Evolutionary conservation across 2,888 invertebrate species (phyloP), one percentile per base, ranked within the genome.

Genomic region (Agelastica alni): DNA sequence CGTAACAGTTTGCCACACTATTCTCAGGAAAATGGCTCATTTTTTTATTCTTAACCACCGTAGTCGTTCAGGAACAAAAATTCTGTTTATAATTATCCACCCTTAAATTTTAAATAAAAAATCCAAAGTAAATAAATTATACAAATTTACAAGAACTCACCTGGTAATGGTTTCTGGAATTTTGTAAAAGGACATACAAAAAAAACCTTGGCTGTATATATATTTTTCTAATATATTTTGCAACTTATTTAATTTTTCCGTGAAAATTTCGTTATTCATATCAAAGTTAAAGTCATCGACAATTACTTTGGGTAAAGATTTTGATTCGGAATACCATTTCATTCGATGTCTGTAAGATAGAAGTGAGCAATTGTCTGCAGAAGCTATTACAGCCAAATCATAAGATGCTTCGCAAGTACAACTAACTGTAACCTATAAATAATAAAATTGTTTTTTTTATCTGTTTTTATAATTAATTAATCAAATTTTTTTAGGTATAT

Each of bases 121-220:
- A 9, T 28, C 7, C 3, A 2, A 28, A 6, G 28, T 28, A 9
- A 3, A 28, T 4, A 28, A 10, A 10, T 4, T 12, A n/a, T 10
- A 31, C n/a, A n/a, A n/a, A n/a, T n/a, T n/a, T n/a, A n/a, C n/a
- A 22, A 7, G 2, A 18, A 37, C 10, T 2, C 10, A 37, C 31
- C 53, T 58, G 2, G 55, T 20, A 18, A 74, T 69, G 7, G 62
- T 67, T 10, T 69, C 64, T 0, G 75, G 76, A 44, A 76, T 71
- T 26, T 53, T 63, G 31, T 64, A 69, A 43, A 61, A 71, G 3
- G 56, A 49, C 4, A 55, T 65, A 16, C 56, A 59, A 39, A 61
- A 68, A 45, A 72, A 74, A 1, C 71, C 69, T 68, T 75, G 74
- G 12, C 63, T 60, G 37, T 56, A 78, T 1, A 80, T 18, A 78